phyloP scores from a whole-genome alignment of 2,888 invertebrate species.

The Argyresthia goedartella region DNA sequence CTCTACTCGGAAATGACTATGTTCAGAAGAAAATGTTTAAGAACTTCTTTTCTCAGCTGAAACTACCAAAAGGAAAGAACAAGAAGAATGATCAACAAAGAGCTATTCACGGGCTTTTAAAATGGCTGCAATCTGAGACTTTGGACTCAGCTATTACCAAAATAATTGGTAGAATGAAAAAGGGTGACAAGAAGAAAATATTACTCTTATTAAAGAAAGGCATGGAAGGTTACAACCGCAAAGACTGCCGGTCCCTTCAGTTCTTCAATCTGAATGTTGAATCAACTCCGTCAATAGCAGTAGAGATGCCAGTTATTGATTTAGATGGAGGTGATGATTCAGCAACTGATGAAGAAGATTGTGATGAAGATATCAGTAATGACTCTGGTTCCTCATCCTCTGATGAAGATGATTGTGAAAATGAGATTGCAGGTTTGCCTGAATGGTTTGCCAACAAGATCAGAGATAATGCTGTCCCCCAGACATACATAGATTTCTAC shows the following conservation, averaged over 20 bases:
- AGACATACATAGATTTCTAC: constrained; percentile 77
- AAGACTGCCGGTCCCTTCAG: constrained; percentile 69
- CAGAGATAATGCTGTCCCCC: constrained; percentile 71
- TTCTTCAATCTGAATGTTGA: constrained; percentile 3
- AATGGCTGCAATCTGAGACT: constrained; percentile 82
- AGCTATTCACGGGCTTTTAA: constrained; percentile 77
- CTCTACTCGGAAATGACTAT: constrained; percentile 92
- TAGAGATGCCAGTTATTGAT: constrained; percentile 7
- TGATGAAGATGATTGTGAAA: constrained; percentile 8
- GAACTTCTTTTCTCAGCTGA: constrained; percentile 77
- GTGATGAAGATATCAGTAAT: neutral
- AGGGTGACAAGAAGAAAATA: constrained; percentile 62
- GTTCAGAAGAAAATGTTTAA: constrained; percentile 76
- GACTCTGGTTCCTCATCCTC: neutral
- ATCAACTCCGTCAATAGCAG: neutral
- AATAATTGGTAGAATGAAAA: constrained; percentile 74
- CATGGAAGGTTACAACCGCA: constrained; percentile 74
- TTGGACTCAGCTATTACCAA: constrained; percentile 77
- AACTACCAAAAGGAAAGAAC: constrained; percentile 66
- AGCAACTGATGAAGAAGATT: constrained; percentile 17
- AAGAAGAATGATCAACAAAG: constrained; percentile 74
- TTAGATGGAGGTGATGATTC: constrained; percentile 2
- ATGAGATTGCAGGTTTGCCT: constrained; percentile 24
- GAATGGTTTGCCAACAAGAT: constrained; percentile 28
- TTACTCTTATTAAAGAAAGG: constrained; percentile 72